phyloP scores from a whole-genome alignment of 2,888 invertebrate species.

The Heterodera filipjevi region DNA sequence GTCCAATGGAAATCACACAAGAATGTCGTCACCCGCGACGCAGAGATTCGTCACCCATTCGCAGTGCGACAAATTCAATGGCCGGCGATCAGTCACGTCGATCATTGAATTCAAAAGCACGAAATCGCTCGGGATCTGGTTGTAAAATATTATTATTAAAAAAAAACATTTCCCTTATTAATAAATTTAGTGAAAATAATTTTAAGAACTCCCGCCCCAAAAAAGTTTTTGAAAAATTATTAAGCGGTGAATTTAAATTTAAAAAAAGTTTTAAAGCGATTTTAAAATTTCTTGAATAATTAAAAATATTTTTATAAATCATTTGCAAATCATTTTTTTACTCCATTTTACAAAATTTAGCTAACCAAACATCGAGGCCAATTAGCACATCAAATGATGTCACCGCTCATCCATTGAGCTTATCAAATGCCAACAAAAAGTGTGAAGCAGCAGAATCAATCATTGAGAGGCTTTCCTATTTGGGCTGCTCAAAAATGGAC shows the following conservation, averaged over 20 bases:
- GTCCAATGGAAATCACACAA: background rate
- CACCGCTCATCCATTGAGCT: background rate
- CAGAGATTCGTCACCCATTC: conserved; percentile 13
- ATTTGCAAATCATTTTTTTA: too few relatives aligned
- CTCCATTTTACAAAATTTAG: background rate
- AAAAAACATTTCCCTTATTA: too few relatives aligned
- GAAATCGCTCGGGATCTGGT: background rate
- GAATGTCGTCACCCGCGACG: background rate
- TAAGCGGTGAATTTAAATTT: too few relatives aligned
- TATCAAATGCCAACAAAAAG: background rate
- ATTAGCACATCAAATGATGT: background rate
- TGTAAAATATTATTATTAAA: background rate
- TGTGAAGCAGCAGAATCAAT: background rate
- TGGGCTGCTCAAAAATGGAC: conserved; percentile 60
- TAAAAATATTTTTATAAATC: too few relatives aligned
- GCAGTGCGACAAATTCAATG: background rate
- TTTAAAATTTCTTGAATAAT: too few relatives aligned
- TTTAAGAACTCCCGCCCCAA: too few relatives aligned
- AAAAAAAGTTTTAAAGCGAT: too few relatives aligned
- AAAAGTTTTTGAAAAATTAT: too few relatives aligned
- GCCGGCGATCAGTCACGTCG: background rate
- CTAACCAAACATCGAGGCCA: background rate
- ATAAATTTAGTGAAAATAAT: too few relatives aligned
- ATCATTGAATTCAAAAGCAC: background rate
- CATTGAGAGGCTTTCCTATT: conserved; percentile 44